Evolutionary conservation across 30 jellyfish, hydroid and myxozoan species (phyloP).

Genomic region (Sanderia malayensis): DNA sequence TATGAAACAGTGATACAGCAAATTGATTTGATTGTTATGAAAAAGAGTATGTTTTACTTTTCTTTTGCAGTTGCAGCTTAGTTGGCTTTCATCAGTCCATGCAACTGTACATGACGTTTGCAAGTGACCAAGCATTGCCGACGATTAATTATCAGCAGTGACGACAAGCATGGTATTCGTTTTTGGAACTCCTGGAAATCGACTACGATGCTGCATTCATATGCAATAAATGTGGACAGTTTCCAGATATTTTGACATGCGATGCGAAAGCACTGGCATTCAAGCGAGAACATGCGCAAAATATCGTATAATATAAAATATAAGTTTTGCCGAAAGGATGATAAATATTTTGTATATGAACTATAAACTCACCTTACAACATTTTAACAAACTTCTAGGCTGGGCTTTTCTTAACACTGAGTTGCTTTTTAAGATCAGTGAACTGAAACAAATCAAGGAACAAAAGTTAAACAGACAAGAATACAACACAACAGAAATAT

Average conservation of each 20-base stretch:
- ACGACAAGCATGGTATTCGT: constrained; percentile 18
- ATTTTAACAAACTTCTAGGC: background rate
- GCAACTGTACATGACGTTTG: constrained; percentile 6
- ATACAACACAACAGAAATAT: background rate
- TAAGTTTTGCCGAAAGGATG: background rate
- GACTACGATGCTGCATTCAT: background rate
- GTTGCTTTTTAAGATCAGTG: background rate
- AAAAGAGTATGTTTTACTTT: background rate
- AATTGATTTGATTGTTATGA: background rate
- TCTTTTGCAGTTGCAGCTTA: constrained; percentile 16
- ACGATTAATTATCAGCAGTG: constrained; percentile 23
- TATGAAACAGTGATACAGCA: no score
- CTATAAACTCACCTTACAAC: background rate
- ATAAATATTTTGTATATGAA: no score
- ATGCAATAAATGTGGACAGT: background rate
- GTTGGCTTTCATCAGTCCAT: constrained; percentile 11
- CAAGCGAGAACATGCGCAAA: constrained; percentile 15
- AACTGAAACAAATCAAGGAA: no score
- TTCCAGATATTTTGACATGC: background rate
- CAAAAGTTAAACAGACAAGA: no score
- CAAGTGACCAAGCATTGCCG: constrained; percentile 3
- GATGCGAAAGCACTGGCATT: constrained; percentile 9
- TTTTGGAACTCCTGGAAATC: constrained; percentile 24
- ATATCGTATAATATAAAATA: no score
- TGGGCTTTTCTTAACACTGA: background rate